phyloP scores from a whole-genome alignment of 2,888 invertebrate genomes.

The Drosophila mulleri region DNA sequence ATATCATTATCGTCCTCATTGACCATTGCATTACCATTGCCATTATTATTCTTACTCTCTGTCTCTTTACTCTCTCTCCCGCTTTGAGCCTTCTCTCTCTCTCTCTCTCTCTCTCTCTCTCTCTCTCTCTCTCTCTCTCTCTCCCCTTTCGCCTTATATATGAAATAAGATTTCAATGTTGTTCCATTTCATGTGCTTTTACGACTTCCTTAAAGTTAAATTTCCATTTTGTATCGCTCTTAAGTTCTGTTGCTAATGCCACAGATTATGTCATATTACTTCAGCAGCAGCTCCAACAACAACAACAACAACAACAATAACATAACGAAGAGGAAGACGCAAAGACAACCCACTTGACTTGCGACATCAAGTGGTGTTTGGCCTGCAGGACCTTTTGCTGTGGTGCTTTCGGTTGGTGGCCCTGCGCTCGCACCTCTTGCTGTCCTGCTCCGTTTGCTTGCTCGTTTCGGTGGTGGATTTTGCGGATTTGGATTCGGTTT shows the following conservation, averaged over 20 bases:
- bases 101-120: neutral
- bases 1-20: too few relatives aligned
- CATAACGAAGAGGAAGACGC: slow-evolving; percentile 15
- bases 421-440: slow-evolving; percentile 29
- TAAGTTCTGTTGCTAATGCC: slow-evolving; percentile 32
- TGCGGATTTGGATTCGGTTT: slow-evolving; percentile 33
- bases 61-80: neutral
- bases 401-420: slow-evolving; percentile 15
- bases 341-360: slow-evolving; percentile 74
- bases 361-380: slow-evolving; percentile 60
- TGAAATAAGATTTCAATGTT: neutral
- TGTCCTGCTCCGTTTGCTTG: slow-evolving; percentile 37
- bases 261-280: slow-evolving; percentile 37
- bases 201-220: neutral
- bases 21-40: too few relatives aligned
- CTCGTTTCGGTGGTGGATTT: slow-evolving; percentile 52
- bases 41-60: too few relatives aligned
- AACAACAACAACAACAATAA: slow-evolving; percentile 14
- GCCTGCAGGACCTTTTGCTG: slow-evolving; percentile 17
- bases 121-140: neutral
- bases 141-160: neutral
- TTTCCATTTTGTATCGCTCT: slow-evolving; percentile 3
- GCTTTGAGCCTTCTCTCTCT: neutral
- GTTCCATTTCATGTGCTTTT: neutral
- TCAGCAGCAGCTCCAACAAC: slow-evolving; percentile 26